A percentile compares a stretch with the other conserved stretches of the same genome.
phyloP scores from a whole-genome alignment of 1,140 invertebrate species.

The Planococcus citri region DNA sequence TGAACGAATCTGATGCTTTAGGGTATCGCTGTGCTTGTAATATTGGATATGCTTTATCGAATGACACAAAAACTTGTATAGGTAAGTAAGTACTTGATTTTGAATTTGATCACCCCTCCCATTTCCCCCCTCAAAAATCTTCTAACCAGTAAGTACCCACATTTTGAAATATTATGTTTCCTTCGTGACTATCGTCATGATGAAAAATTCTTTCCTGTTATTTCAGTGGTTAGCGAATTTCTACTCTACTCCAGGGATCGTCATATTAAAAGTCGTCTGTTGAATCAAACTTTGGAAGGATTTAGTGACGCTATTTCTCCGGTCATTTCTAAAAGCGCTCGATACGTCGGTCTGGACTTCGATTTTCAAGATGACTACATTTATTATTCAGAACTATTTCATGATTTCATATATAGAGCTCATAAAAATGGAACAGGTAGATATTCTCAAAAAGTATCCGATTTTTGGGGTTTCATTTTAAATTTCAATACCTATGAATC shows the following conservation, averaged over 20 bases:
- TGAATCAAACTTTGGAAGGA: constrained; percentile 75
- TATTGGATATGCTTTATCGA: constrained; percentile 67
- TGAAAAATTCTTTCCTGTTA: too few relatives aligned
- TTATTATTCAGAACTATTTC: constrained; percentile 91
- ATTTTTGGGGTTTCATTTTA: not conserved
- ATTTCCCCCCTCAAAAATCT: too few relatives aligned
- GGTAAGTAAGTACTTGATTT: too few relatives aligned
- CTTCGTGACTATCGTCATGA: too few relatives aligned
- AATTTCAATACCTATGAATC: not conserved
- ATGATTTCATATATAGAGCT: constrained; percentile 89
- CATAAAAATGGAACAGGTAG: constrained; percentile 70
- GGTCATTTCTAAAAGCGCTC: constrained; percentile 74
- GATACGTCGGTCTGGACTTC: constrained; percentile 95
- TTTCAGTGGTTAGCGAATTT: constrained; percentile 67
- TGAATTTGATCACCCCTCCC: too few relatives aligned
- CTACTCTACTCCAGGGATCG: constrained; percentile 94
- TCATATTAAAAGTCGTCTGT: constrained; percentile 87
- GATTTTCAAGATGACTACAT: constrained; percentile 83
- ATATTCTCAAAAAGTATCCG: not conserved
- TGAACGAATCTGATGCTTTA: constrained; percentile 55
- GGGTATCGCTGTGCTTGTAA: constrained; percentile 90
- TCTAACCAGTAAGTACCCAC: too few relatives aligned
- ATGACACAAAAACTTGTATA: constrained; percentile 70
- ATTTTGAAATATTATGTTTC: too few relatives aligned
- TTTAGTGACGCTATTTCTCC: constrained; percentile 89